Evolutionary conservation across 2,797 vertebrate genomes (phyloP).

Genomic region (Caiman crocodilus): DNA sequence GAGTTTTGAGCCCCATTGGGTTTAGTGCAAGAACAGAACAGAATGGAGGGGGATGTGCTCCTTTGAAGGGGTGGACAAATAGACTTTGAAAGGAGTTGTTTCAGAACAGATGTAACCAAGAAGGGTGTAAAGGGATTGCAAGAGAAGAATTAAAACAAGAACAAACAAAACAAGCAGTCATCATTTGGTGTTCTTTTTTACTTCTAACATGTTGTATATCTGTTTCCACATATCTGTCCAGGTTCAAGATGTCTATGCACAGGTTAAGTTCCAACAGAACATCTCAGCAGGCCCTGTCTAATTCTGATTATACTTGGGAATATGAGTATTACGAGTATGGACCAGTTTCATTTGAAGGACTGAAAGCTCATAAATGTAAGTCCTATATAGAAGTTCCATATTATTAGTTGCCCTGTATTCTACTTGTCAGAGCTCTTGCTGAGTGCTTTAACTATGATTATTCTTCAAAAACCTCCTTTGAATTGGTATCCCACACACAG

Average conservation of each 20-base stretch:
- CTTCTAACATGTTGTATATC: background rate
- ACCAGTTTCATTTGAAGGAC: slow-evolving; percentile 93
- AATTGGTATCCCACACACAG: background rate
- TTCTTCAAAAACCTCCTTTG: background rate
- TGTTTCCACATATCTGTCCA: slow-evolving; percentile 54
- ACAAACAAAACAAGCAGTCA: background rate
- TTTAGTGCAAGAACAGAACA: background rate
- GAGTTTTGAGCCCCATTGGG: background rate
- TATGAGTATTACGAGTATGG: slow-evolving; percentile 95
- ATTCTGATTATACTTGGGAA: slow-evolving; percentile 92
- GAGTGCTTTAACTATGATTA: background rate
- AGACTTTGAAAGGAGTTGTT: background rate
- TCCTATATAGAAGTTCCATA: background rate
- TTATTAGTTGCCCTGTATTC: background rate
- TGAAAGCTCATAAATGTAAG: slow-evolving; percentile 95
- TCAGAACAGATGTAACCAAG: too few relatives aligned
- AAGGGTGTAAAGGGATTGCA: background rate
- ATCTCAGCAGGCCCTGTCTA: slow-evolving; percentile 74
- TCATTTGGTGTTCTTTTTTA: background rate
- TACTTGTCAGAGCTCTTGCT: accelerated
- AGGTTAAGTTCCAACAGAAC: slow-evolving; percentile 80
- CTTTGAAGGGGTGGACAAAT: background rate
- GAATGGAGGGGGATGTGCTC: background rate
- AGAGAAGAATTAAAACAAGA: background rate
- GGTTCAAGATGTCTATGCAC: slow-evolving; percentile 78